Base-by-base conservation (phyloP, 1,140 invertebrate genomes). In the Lucilia cuprina region DNA sequence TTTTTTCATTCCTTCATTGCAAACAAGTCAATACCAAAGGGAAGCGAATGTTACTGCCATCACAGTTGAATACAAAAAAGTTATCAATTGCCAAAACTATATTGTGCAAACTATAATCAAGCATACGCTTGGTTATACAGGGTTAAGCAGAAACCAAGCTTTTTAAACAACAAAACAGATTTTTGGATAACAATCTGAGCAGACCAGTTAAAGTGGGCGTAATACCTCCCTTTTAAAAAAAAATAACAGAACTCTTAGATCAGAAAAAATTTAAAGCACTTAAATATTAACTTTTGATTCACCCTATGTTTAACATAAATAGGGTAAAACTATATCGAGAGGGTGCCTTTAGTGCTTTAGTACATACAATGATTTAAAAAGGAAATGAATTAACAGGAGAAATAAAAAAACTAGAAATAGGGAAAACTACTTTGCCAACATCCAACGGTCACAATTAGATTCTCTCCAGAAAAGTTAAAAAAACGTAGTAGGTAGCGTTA, bases 11-110 rank as follows among this genome's bases (percentile, higher is more conserved):
- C 65, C n/a, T n/a, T 21, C 17, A 55, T 70, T 70, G 19, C 65
- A 25, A 70, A 70, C 65, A 70, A 70, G 4, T 70, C 65, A 70
- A 60, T 60, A 60, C 55, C 19, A 70, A 30, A 10, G 65, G n/a
- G 19, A 19, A 70, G n/a, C 65, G 19, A 19, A 70, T 70, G 65
- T 70, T 70, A 70, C 65, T 70, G 65, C 65, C 19, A 60, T 60
- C 55, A 30, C 25, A n/a, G 55, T 60, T 60, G 14, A 60, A 60
- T 4, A 70, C 17, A 70, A 70, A 70, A 70, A 70, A 60, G 55
- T 70, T 70, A 70, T 70, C 65, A 70, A 70, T 70, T 70, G 65
- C 65, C 65, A 70, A 25, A 70, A 70, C 65, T 70, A 70, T 70
- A 70, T 70, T 70, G 19, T 70, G 65, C 19, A 21, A 60, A 70